Base-by-base conservation (phyloP, 2,113 vertebrate species). In the Antidorcas marsupialis region DNA sequence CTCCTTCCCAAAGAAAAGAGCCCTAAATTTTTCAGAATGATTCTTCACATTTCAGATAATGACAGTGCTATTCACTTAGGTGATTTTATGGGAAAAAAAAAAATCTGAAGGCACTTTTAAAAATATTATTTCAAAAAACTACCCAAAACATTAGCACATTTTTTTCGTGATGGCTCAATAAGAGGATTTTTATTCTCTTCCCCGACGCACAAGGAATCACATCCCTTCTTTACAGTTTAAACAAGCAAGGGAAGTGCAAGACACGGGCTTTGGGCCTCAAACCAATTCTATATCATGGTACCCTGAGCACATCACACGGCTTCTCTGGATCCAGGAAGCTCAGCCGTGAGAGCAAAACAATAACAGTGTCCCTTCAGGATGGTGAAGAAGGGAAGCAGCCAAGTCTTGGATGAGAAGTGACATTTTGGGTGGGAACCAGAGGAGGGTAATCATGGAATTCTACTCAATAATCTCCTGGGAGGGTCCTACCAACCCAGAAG, bases 11-110 rank as follows among this genome's bases (percentile, higher is more conserved):
- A 62, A 90, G 60, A 47, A 82, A 95, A 64, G 3, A 10, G 8
- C 15, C 19, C 74, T 86, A 33, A 25, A 14, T 55, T 90, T 78
- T 93, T 79, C 86, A 55, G 14, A 94, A 76, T 59, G 67, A 81
- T 57, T 87, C 67, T 86, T 52, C 16, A 27, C 30, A 33, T 57
- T 55, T 47, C 52, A 28, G 50, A 52, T 52, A 95, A 88, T 47
- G 39, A 71, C 43, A 50, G 30, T 52, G 52, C 27, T 43, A 59
- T 13, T 62, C 39, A 59, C 7, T 53, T 33, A 19, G 9, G 15
- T 50, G 62, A 87, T 82, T 55, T 83, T 43, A 78, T 67, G 16
- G 23, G 36, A 21, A 7, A 25, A 47, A 28, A 53, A 86, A 25
- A 87, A 62, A 33, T 60, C 33, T 53, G 5, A 92, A 76, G 71